A percentile compares a stretch with the other conserved stretches of the same genome.
These are phyloP conservation scores for Oligia strigilis DNA, from an alignment of 2,888 invertebrate genomes.

Conservation along the genomic window DNA sequence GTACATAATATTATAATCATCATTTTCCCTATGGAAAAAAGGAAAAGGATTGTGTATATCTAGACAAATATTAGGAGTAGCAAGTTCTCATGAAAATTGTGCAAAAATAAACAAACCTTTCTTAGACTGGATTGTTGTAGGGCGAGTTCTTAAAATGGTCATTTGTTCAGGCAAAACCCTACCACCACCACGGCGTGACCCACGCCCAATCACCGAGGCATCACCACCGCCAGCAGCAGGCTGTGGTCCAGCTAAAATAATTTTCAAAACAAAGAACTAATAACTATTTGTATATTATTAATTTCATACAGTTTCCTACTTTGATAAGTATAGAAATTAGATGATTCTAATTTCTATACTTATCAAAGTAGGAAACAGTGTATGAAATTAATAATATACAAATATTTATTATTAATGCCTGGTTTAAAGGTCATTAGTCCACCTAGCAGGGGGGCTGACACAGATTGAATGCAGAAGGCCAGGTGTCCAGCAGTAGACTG, in stretches of 20 bases:
- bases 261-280: background rate
- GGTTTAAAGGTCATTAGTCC: background rate
- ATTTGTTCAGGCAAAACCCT: constrained; percentile 83
- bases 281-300: no score
- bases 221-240: constrained; percentile 76
- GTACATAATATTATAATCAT: background rate
- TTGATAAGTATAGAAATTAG: no score
- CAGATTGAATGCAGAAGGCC: background rate
- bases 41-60: background rate
- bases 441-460: background rate
- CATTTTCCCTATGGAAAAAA: background rate
- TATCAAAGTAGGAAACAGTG: background rate
- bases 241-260: constrained; percentile 26
- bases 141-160: constrained; percentile 83
- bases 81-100: background rate
- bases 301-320: no score
- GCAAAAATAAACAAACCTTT: constrained; percentile 74
- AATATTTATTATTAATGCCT: background rate
- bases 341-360: background rate
- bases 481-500: background rate
- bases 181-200: constrained; percentile 90
- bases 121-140: constrained; percentile 78
- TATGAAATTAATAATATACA: constrained; percentile 9
- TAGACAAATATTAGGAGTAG: background rate
- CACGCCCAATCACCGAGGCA: constrained; percentile 82